A percentile compares a stretch with the other conserved stretches of the same genome.
These are phyloP conservation scores for Botia kubotai DNA, from an alignment of 2,797 vertebrate genomes.

Conservation along the genomic window DNA sequence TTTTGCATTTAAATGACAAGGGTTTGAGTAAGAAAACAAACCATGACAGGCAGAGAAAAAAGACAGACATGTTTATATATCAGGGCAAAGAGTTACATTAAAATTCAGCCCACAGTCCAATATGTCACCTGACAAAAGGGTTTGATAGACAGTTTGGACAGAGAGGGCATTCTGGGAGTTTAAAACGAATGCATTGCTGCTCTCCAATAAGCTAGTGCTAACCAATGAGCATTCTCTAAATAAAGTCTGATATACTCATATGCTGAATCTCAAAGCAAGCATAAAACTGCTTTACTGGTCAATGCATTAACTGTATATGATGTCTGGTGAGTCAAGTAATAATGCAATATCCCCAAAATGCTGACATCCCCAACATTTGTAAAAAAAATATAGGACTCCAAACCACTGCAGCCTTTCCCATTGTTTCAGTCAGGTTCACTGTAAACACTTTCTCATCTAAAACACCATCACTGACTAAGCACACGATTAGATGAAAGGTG, in stretches of 20 bases:
- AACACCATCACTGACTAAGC: not conserved
- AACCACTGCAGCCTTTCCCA: not conserved
- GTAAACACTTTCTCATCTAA: not conserved
- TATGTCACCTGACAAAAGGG: slow-evolving; percentile 48
- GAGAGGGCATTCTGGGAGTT: slow-evolving; percentile 20
- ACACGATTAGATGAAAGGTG: slow-evolving; percentile 6
- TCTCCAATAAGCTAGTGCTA: not conserved
- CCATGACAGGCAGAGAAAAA: slow-evolving; percentile 38
- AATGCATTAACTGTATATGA: not conserved
- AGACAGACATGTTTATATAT: slow-evolving; percentile 41
- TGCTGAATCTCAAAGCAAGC: not conserved
- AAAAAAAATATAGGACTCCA: not conserved
- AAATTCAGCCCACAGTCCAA: slow-evolving; percentile 46
- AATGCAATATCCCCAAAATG: no score
- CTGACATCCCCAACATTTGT: no score
- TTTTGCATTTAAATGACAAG: slow-evolving; percentile 52
- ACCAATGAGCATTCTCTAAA: not conserved
- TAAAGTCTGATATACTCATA: not conserved
- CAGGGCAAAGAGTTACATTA: slow-evolving; percentile 53
- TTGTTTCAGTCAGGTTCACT: not conserved
- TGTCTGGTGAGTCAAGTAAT: not conserved
- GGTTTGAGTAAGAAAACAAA: slow-evolving; percentile 51
- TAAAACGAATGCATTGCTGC: slow-evolving; percentile 13
- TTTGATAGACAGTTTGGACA: slow-evolving; percentile 56
- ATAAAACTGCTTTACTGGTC: not conserved